Conservation (phyloP, 2,888 invertebrate genomes). For the Amphipyra berbera region DNA sequence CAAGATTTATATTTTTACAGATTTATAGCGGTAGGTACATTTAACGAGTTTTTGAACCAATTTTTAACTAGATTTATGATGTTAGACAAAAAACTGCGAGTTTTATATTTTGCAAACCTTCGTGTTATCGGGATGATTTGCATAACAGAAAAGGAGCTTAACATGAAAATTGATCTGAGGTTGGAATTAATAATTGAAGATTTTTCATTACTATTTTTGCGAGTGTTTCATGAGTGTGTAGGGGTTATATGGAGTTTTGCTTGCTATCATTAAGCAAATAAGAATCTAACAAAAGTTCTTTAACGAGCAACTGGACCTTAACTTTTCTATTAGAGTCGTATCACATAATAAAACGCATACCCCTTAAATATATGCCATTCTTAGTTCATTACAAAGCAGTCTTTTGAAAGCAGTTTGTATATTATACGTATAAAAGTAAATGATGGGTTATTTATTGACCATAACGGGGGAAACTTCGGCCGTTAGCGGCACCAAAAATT, state of each 20-base stretch:
- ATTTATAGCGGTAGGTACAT: conserved; percentile 61
- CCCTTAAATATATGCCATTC: conserved; percentile 12
- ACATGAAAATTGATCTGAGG: conserved; percentile 13
- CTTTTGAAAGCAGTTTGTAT: conserved; percentile 45
- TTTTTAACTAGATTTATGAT: conserved; percentile 35
- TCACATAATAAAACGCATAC: conserved; percentile 33
- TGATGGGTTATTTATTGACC: conserved; percentile 71
- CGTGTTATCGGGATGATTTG: conserved; percentile 13
- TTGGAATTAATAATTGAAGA: conserved; percentile 20
- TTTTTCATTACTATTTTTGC: conserved; percentile 12
- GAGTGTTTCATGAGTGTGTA: not conserved
- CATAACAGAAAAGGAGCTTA: too few species aligned
- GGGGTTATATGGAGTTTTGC: conserved; percentile 1
- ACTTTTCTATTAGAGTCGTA: conserved; percentile 25
- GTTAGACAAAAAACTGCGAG: conserved; percentile 17
- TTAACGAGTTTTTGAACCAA: conserved; percentile 49
- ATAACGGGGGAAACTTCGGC: conserved; percentile 71
- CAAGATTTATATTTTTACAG: conserved; percentile 64
- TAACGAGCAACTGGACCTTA: not conserved
- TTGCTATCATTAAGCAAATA: not conserved
- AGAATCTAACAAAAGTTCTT: conserved; percentile 12
- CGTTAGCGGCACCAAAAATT: conserved; percentile 74
- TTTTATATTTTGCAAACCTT: conserved; percentile 29
- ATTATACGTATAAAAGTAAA: conserved; percentile 62
- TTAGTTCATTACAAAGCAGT: conserved; percentile 46